Conservation (phyloP, 1,140 invertebrate genomes). For the Maconellicoccus hirsutus region DNA sequence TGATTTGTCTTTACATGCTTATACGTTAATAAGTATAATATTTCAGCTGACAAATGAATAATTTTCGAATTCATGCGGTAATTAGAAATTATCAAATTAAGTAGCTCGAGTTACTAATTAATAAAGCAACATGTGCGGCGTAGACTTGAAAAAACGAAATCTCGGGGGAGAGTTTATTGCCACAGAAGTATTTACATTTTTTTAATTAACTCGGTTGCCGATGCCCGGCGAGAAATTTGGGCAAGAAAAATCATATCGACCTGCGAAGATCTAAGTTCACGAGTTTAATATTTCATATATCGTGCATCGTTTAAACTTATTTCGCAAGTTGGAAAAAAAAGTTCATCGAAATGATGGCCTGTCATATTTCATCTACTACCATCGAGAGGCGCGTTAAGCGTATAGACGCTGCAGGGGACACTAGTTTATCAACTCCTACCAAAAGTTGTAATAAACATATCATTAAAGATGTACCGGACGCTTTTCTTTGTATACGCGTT, state of each 20-base stretch:
- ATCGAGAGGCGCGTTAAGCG: background rate
- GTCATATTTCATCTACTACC: background rate
- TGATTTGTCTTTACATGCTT: too few species aligned
- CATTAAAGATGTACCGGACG: slow-evolving; percentile 14
- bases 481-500: slow-evolving; percentile 7
- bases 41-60: too few species aligned
- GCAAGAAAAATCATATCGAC: background rate
- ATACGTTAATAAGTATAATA: too few species aligned
- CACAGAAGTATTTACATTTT: background rate
- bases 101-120: too few species aligned
- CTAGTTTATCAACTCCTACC: slow-evolving; percentile 16
- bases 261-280: background rate
- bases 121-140: too few species aligned
- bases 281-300: background rate
- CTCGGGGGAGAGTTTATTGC: too few species aligned
- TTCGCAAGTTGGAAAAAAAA: slow-evolving; percentile 2
- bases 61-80: too few species aligned
- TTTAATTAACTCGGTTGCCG: background rate
- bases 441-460: slow-evolving; percentile 12
- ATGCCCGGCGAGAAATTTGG: background rate
- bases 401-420: slow-evolving; percentile 10
- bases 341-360: background rate
- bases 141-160: too few species aligned
- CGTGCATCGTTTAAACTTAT: background rate
- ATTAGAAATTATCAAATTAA: too few species aligned